Percentiles rank a stretch among this genome's conserved stretches.
Conservation (phyloP, 2,888 invertebrate genomes). For the Acronicta leporina region DNA sequence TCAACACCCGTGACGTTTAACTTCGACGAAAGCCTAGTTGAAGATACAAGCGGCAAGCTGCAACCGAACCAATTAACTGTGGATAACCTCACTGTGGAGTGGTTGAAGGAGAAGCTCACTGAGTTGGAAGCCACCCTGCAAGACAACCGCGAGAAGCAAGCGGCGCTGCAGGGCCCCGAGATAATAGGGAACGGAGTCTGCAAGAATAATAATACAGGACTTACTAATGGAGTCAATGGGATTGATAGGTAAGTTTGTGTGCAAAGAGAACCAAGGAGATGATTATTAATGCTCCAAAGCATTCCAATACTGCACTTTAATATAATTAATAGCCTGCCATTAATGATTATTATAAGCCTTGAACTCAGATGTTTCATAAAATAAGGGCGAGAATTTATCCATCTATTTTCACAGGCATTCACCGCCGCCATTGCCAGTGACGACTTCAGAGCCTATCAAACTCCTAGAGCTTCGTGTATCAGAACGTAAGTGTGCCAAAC, state of each 20-base stretch:
- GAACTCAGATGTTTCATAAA: neutral
- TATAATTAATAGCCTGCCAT: too few relatives aligned
- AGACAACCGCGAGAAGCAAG: constrained; percentile 93
- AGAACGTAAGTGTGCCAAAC: constrained; percentile 94
- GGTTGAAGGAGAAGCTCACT: constrained; percentile 93
- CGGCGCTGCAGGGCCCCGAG: constrained; percentile 88
- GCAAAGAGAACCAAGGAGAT: neutral
- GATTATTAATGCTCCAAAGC: too few relatives aligned
- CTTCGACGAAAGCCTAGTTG: constrained; percentile 96
- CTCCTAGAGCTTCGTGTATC: constrained; percentile 94
- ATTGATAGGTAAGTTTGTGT: constrained; percentile 76
- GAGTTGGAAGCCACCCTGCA: constrained; percentile 94
- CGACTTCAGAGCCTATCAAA: constrained; percentile 90
- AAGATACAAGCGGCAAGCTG: constrained; percentile 96
- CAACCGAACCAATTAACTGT: constrained; percentile 96
- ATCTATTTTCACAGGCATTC: constrained; percentile 73
- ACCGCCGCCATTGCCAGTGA: constrained; percentile 84
- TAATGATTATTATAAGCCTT: too few relatives aligned
- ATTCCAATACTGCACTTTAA: too few relatives aligned
- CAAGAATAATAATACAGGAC: constrained; percentile 82
- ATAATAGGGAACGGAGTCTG: constrained; percentile 86
- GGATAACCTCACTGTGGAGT: constrained; percentile 97
- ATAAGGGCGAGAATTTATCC: too few relatives aligned
- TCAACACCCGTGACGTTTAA: constrained; percentile 93
- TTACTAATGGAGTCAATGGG: constrained; percentile 89